Conservation (phyloP, 2,797 vertebrate genomes). For the Glossophaga mutica region DNA sequence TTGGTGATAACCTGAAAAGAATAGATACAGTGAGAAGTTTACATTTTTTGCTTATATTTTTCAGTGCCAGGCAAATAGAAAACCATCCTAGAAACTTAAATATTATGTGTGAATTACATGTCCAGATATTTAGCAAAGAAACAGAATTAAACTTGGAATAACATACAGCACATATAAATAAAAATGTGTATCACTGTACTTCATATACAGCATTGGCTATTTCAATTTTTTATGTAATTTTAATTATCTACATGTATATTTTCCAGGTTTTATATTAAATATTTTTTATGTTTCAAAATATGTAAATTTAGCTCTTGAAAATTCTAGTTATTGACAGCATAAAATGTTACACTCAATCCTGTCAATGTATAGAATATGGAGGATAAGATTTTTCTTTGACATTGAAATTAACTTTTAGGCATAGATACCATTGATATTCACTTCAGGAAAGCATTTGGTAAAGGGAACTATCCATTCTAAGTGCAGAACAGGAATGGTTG, state of each 20-base stretch:
- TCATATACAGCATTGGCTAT: neutral
- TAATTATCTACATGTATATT: neutral
- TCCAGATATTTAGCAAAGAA: neutral
- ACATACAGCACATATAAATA: neutral
- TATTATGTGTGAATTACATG: neutral
- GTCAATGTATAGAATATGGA: neutral
- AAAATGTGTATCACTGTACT: neutral
- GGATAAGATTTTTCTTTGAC: neutral
- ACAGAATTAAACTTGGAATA: neutral
- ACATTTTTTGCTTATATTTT: neutral
- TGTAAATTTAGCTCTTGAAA: neutral
- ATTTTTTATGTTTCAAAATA: neutral
- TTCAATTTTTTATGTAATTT: neutral
- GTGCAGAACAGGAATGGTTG: neutral
- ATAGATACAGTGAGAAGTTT: neutral
- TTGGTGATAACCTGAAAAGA: conserved; percentile 32
- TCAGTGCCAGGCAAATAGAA: neutral
- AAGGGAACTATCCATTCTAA: neutral
- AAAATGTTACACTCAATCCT: neutral
- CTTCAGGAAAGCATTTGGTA: neutral
- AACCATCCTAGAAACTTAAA: neutral
- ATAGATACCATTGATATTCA: neutral
- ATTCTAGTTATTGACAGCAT: neutral
- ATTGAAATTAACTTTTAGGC: neutral
- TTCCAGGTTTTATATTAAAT: neutral